Base-by-base conservation (phyloP, 2,113 vertebrate species). In the Carassius carassius region DNA sequence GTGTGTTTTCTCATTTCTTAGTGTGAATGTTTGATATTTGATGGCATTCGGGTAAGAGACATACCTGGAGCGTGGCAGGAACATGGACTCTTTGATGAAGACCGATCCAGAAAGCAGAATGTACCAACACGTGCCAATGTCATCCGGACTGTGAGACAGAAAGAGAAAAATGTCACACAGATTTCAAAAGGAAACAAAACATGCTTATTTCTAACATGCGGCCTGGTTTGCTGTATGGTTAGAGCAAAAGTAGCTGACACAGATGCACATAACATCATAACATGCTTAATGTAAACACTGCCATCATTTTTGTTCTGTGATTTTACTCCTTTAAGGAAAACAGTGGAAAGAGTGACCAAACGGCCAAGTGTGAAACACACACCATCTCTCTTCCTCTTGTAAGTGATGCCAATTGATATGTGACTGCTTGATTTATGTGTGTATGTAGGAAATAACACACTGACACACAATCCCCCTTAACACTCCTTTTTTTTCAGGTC, bases 41-140 rank as follows among this genome's bases (percentile, higher is more conserved):
- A 56, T 41, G 13, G 7, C 9, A 54, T 67, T 70, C 1, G 2
- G 32, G 25, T 32, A 32, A 32, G 13, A 2, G n/a, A 93, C 95
- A 29, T 97, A 99, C 98, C 98, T 99, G 97, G 98, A 99, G 89
- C 98, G 95, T 81, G 98, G 98, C 88, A 99, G 95, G 92, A 99
- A 99, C 98, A 99, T 99, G 88, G 98, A 99, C 86, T 99, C 98
- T 92, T 99, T 99, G 92, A 99, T 99, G 95, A 99, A 99, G 91
- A 99, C 98, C 0, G 98, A 99, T 65, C 98, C 98, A 67, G 98
- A 99, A 73, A 99, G 94, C 70, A 99, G 96, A 88, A 99, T 99
- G 92, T 98, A 99, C 98, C 98, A 99, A 94, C 98, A 99, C 92
- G 96, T 97, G 74, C 98, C 98, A 80, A 99, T 94, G 91, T 99